A percentile compares a stretch with the other conserved stretches of the same genome.
phyloP scores from a whole-genome alignment of 2,113 vertebrate species.

The Plotosus lineatus region DNA sequence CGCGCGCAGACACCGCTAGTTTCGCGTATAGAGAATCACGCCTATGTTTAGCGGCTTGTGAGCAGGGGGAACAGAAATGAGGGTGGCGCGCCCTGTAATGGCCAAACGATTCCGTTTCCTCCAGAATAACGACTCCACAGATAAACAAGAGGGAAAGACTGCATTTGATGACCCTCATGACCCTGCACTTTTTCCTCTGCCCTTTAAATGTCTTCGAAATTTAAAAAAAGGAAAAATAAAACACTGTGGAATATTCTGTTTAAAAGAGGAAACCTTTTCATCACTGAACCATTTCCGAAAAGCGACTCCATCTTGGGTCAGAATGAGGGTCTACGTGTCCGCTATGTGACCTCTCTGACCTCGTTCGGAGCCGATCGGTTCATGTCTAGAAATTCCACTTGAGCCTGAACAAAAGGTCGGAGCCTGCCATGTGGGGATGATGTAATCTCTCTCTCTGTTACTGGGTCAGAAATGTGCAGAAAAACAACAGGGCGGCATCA shows the following conservation, averaged over 20 bases:
- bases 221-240: too few relatives aligned
- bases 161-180: too few relatives aligned
- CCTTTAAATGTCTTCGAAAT: too few relatives aligned
- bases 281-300: too few relatives aligned
- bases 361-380: background rate
- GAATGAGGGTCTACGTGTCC: background rate
- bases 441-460: background rate
- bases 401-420: background rate
- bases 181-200: too few relatives aligned
- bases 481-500: too few relatives aligned
- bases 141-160: too few relatives aligned
- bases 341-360: background rate
- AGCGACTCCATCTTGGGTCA: too few relatives aligned
- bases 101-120: background rate
- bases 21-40: background rate
- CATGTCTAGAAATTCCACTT: background rate
- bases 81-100: background rate
- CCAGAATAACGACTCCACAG: too few relatives aligned
- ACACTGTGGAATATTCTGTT: too few relatives aligned
- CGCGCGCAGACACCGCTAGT: background rate
- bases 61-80: background rate
- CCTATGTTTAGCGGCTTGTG: background rate
- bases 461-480: background rate
- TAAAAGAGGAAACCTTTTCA: too few relatives aligned
- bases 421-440: background rate